Evolutionary conservation across 2,888 invertebrate species (phyloP).

Genomic region (Amiota minor): DNA sequence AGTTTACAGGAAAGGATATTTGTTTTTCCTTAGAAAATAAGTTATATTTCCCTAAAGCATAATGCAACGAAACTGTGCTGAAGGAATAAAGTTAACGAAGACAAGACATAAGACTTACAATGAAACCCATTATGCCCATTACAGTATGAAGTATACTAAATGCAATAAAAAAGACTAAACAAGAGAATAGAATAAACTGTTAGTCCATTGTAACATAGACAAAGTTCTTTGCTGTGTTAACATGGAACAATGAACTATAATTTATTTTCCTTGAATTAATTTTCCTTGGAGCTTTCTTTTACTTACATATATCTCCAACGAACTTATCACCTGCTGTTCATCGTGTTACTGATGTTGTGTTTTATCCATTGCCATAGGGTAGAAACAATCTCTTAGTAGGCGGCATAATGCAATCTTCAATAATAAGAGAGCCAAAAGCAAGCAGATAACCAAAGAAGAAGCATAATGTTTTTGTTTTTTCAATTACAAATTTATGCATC

Average conservation of each 20-base stretch:
- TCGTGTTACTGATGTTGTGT: not conserved
- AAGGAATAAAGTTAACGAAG: not conserved
- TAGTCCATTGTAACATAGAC: constrained; percentile 9
- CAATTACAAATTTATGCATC: constrained; percentile 2
- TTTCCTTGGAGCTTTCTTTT: constrained; percentile 36
- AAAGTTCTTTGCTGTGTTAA: not conserved
- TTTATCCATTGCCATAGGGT: not conserved
- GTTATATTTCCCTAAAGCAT: constrained; percentile 1
- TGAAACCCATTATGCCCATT: not conserved
- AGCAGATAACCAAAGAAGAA: too few species aligned
- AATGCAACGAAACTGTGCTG: not conserved
- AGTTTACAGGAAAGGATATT: too few species aligned
- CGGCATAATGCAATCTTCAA: not conserved
- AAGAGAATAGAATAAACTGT: not conserved
- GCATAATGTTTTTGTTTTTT: too few species aligned
- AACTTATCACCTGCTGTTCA: constrained; percentile 56
- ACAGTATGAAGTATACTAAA: not conserved
- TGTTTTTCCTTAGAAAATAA: not conserved
- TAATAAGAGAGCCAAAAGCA: not conserved
- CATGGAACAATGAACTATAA: constrained; percentile 57
- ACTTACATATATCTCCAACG: too few species aligned
- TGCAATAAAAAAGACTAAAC: constrained; percentile 3
- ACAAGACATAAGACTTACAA: not conserved
- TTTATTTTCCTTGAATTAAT: constrained; percentile 60
- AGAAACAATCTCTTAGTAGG: not conserved